Conservation (phyloP, 1,140 invertebrate genomes). For the Apis florea region DNA sequence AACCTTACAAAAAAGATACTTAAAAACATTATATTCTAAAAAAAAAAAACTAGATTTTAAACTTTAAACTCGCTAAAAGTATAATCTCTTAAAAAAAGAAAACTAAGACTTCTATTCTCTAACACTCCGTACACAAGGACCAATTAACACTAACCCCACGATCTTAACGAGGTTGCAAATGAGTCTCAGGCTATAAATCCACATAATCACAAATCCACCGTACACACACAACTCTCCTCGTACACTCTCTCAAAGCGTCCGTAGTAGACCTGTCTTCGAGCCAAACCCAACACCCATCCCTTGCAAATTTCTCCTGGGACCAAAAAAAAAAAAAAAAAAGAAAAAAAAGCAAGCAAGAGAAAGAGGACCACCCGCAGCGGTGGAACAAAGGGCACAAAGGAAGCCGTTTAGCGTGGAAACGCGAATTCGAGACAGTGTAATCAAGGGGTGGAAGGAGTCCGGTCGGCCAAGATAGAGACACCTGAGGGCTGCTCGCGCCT, state of each 20-base stretch:
- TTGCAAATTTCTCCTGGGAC: not conserved
- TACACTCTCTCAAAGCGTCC: not conserved
- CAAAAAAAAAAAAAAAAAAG: not conserved
- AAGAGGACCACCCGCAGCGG: too few relatives aligned
- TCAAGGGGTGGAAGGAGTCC: conserved; percentile 5
- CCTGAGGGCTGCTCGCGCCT: conserved; percentile 33
- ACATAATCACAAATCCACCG: not conserved
- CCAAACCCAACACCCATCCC: not conserved
- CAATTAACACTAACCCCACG: not conserved
- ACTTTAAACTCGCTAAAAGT: too few relatives aligned
- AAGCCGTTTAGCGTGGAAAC: conserved; percentile 27
- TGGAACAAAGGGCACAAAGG: not conserved
- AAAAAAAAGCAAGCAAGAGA: not conserved
- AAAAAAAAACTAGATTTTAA: too few relatives aligned
- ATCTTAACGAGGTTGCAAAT: conserved; percentile 21
- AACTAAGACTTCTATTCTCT: not conserved
- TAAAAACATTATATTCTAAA: too few relatives aligned
- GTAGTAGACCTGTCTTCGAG: not conserved
- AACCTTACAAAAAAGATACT: too few relatives aligned
- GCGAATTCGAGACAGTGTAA: conserved; percentile 5
- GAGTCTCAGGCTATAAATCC: not conserved
- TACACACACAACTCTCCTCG: not conserved
- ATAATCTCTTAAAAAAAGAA: not conserved
- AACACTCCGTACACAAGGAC: not conserved
- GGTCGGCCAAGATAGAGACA: conserved; percentile 71